Percentiles rank a stretch among this genome's conserved stretches.
Conservation (phyloP, 35 echinoderm and acorn worm species). For the Patiria miniata region DNA sequence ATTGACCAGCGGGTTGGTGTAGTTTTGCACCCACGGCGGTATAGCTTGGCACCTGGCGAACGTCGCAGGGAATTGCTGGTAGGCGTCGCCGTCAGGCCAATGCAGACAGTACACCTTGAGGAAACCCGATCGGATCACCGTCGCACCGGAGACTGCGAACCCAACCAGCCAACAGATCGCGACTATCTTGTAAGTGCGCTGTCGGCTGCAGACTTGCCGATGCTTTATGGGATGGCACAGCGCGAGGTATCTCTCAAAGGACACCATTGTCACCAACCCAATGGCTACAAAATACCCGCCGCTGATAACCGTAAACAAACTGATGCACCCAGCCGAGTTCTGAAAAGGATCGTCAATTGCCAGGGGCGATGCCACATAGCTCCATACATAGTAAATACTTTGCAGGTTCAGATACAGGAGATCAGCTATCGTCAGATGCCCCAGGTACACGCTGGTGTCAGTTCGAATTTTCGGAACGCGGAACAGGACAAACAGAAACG, state of each 20-base stretch:
- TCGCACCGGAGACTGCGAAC: constrained; percentile 3
- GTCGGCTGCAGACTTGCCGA: constrained; percentile 53
- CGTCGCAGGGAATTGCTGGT: constrained; percentile 15
- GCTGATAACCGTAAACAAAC: constrained; percentile 27
- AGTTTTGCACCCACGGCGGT: neutral
- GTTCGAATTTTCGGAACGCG: neutral
- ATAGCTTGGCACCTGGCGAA: neutral
- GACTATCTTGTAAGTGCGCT: constrained; percentile 56
- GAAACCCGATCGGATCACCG: neutral
- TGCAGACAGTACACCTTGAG: neutral
- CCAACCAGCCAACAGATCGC: constrained; percentile 63
- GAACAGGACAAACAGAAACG: constrained; percentile 1
- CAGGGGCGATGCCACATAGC: constrained; percentile 28
- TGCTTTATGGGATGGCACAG: too few species aligned
- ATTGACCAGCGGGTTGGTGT: constrained; percentile 8
- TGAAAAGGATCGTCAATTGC: constrained; percentile 38
- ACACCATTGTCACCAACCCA: constrained; percentile 66
- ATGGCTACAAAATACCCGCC: constrained; percentile 57
- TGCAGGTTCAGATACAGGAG: neutral
- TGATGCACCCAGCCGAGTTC: constrained; percentile 51
- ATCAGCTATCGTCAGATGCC: neutral
- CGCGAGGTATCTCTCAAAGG: constrained; percentile 82
- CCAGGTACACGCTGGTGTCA: neutral
- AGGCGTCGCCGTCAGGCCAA: constrained; percentile 34
- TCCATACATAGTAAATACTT: constrained; percentile 59